Evolutionary conservation across 2,113 vertebrate species (phyloP).

Genomic region (Cairina moschata): DNA sequence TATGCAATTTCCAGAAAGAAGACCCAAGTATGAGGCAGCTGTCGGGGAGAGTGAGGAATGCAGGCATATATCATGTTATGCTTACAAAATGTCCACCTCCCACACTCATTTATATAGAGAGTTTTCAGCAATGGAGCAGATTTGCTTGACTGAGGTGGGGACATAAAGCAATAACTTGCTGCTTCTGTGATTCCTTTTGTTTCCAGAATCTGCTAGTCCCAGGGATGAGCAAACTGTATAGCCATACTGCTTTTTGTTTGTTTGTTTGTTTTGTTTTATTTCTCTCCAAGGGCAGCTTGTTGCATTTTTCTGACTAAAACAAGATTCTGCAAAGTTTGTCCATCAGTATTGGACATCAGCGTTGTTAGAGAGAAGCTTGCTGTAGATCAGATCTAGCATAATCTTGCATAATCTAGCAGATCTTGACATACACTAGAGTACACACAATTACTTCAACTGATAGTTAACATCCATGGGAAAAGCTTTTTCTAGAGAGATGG

Average conservation of each 20-base stretch:
- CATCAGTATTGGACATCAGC: not conserved
- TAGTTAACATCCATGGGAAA: constrained; percentile 54
- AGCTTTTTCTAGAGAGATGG: constrained; percentile 32
- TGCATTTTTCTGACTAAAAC: not conserved
- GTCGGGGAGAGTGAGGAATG: not conserved
- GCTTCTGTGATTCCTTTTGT: not conserved
- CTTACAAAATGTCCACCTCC: not conserved
- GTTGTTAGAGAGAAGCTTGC: not conserved
- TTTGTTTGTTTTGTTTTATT: too few species aligned
- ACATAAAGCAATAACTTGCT: not conserved
- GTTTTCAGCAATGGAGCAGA: not conserved
- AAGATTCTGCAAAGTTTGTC: not conserved
- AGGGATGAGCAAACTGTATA: not conserved
- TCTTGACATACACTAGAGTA: constrained; percentile 19
- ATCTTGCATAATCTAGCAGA: too few species aligned
- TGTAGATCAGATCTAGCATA: not conserved
- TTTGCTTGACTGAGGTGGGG: not conserved
- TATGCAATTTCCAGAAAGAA: constrained; percentile 44
- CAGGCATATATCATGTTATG: not conserved
- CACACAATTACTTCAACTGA: constrained; percentile 50
- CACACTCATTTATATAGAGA: not conserved
- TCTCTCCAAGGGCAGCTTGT: not conserved
- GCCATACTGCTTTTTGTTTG: not conserved
- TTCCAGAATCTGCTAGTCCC: not conserved
- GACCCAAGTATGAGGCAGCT: not conserved